Evolutionary conservation across 1,140 invertebrate species (phyloP).

Genomic region (Polypedilum vanderplanki): DNA sequence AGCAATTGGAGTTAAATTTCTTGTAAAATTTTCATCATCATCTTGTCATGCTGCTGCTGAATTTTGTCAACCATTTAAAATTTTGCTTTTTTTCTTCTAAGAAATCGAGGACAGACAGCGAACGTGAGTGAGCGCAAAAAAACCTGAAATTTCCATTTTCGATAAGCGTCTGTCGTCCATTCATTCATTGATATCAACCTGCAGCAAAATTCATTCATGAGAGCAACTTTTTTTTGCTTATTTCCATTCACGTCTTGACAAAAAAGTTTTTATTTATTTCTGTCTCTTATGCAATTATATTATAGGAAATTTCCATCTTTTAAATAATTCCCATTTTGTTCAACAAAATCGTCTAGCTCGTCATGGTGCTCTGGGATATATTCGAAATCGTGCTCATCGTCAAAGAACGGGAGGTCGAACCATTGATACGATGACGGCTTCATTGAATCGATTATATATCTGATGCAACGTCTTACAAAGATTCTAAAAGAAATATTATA

Average conservation of each 20-base stretch:
- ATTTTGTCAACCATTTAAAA: no score
- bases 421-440: slow-evolving; percentile 49
- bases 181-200: slow-evolving; percentile 7
- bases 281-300: background rate
- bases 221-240: background rate
- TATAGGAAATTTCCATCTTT: background rate
- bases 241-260: no score
- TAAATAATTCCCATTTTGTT: background rate
- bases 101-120: background rate
- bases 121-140: background rate
- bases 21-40: background rate
- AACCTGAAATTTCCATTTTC: slow-evolving; percentile 9
- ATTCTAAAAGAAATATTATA: slow-evolving; percentile 32
- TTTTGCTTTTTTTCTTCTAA: background rate
- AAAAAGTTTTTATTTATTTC: no score
- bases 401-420: slow-evolving; percentile 51
- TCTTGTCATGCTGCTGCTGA: background rate
- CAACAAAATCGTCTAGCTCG: background rate
- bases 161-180: background rate
- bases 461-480: slow-evolving; percentile 45
- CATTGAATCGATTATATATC: slow-evolving; percentile 48
- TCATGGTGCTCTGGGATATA: background rate
- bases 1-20: background rate
- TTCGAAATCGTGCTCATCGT: slow-evolving; percentile 17
- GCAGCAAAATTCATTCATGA: slow-evolving; percentile 3